Base-by-base conservation (phyloP, 2,113 vertebrate genomes). In the Neopipo cinnamomea region DNA sequence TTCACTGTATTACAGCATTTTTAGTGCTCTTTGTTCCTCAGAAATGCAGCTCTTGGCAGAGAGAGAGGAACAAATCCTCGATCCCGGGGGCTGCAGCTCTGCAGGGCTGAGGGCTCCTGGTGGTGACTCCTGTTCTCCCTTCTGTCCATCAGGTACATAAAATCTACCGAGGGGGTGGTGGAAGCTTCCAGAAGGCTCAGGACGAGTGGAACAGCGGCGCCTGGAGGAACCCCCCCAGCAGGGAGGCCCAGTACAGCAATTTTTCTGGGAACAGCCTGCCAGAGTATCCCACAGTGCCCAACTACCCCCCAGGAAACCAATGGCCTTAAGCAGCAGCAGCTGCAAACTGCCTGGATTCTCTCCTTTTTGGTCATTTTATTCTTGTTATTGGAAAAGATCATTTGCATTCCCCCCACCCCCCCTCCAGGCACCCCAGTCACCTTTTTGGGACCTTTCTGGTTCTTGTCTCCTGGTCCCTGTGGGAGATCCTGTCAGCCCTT, bases 211-310 rank as follows among this genome's bases (percentile, higher is more conserved):
- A 95, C 95, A 97, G 97, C 0, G 99, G 99, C 0, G 3, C 93
- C 1, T 99, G 99, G 99, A 98, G 98, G 92, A 98, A 97, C 12
- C 98, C 99, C 0, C 97, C 98, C 0, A 98, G 98, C 49, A 98
- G 98, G 63, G 98, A 99, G 79, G 99, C 98, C 2, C 99, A 98
- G 56, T 98, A 98, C 92, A 99, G 97, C 80, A 98, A 98, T 68
- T 98, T 99, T 27, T 97, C 98, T 5, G 99, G 99, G n/a, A 99
- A 98, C 42, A 99, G 97, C 94, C 97, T 99, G 87, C 99, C 99
- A 1, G 98, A 99, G 91, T 99, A 99, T 80, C 99, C 99, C 14
- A 98, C 99, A 1, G 99, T 99, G 70, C 99, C 99, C 70, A 99
- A 96, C 95, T 99, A 99, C 65, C 99, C 99, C 2, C 73, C 93